phyloP scores from a whole-genome alignment of 2,797 vertebrate species.

The Botia kubotai region DNA sequence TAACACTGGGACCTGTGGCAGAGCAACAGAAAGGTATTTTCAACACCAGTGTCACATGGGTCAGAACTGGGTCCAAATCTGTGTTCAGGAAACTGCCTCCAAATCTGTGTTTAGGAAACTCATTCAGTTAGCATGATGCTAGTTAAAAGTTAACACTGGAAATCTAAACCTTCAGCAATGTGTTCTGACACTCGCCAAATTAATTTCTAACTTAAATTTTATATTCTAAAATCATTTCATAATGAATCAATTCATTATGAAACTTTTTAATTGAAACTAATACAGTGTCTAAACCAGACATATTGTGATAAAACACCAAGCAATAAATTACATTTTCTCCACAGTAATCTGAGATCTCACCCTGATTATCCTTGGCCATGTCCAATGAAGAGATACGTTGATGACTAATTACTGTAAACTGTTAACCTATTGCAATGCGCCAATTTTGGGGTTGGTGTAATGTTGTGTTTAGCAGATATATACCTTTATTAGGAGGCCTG shows the following conservation, averaged over 20 bases:
- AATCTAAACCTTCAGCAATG: no score
- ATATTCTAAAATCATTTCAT: no score
- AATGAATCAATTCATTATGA: no score
- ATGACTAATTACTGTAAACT: no score
- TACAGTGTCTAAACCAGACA: neutral
- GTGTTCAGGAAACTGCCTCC: neutral
- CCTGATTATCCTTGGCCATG: neutral
- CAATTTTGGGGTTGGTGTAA: neutral
- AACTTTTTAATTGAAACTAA: no score
- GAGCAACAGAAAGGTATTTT: conserved; percentile 6
- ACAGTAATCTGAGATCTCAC: neutral
- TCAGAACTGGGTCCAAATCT: neutral
- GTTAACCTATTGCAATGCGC: neutral
- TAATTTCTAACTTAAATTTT: no score
- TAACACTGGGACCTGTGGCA: conserved; percentile 18
- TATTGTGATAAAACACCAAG: no score
- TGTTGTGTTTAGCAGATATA: neutral
- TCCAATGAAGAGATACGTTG: neutral
- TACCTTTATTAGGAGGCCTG: conserved; percentile 45
- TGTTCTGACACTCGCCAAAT: no score
- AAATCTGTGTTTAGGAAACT: no score
- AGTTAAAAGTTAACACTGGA: no score
- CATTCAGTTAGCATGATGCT: neutral
- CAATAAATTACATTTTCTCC: neutral
- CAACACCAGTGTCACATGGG: neutral